Conservation (phyloP, 2,797 vertebrate species). For the Sebastolobus alascanus region DNA sequence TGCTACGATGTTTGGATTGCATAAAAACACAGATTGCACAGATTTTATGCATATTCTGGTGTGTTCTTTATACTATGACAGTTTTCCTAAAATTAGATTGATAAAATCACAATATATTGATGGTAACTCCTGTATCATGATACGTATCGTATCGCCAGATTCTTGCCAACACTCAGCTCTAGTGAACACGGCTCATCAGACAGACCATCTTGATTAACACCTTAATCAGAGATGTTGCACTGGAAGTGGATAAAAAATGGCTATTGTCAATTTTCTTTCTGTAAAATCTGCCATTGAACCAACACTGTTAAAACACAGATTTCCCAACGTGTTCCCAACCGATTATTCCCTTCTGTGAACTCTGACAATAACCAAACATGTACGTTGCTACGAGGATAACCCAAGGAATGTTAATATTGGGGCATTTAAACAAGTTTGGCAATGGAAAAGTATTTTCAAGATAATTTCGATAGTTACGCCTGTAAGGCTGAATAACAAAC, state of each 20-base stretch:
- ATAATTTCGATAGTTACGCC: constrained; percentile 10
- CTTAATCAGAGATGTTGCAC: neutral
- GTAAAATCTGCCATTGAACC: neutral
- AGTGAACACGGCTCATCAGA: neutral
- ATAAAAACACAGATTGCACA: too few relatives aligned
- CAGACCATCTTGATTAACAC: neutral
- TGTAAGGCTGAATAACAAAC: constrained; percentile 10
- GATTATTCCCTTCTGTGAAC: neutral
- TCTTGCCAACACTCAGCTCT: too few relatives aligned
- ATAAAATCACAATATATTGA: too few relatives aligned
- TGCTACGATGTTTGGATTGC: too few relatives aligned
- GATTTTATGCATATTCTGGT: too few relatives aligned
- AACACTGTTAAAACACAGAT: neutral
- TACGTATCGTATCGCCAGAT: too few relatives aligned
- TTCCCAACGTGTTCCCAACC: fast-evolving
- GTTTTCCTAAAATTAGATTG: too few relatives aligned
- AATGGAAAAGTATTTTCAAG: constrained; percentile 3
- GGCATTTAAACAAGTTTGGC: constrained; percentile 6
- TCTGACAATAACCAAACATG: neutral
- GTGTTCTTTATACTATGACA: too few relatives aligned
- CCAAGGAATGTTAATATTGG: neutral
- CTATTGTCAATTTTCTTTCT: neutral
- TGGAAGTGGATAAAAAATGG: neutral
- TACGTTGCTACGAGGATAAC: neutral
- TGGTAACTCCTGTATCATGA: too few relatives aligned